Percentiles rank a stretch among this genome's conserved stretches.
Conservation (phyloP, 2,797 vertebrate species). For the Chiloscyllium punctatum region DNA sequence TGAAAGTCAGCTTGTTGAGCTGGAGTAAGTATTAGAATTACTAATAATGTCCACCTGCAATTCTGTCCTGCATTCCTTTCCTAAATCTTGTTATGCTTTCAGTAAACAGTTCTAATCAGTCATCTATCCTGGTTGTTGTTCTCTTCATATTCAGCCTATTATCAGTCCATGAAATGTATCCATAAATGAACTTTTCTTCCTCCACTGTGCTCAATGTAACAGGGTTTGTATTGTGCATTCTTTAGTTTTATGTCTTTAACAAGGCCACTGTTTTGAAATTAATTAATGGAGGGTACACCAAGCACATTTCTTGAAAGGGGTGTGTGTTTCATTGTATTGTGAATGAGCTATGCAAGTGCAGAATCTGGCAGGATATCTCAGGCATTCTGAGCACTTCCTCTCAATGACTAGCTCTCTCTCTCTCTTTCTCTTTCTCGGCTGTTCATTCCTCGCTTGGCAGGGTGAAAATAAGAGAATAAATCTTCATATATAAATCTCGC, state of each 20-base stretch:
- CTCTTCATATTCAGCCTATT: too few relatives aligned
- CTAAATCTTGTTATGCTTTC: background rate
- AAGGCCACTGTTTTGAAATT: background rate
- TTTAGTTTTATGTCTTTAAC: background rate
- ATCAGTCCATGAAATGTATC: background rate
- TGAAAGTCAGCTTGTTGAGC: too few relatives aligned
- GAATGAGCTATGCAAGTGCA: background rate
- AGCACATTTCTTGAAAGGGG: background rate
- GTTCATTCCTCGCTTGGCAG: background rate
- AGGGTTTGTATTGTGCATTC: background rate
- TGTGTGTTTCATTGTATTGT: background rate
- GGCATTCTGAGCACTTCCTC: background rate
- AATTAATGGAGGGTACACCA: background rate
- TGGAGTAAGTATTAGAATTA: background rate
- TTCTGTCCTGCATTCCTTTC: background rate
- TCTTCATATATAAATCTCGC: background rate
- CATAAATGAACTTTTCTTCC: background rate
- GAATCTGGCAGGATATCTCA: background rate
- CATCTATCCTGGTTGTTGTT: background rate
- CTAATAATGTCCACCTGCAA: background rate
- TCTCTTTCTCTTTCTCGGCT: background rate
- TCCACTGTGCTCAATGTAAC: background rate
- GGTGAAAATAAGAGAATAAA: background rate
- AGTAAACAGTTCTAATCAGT: background rate
- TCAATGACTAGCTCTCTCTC: background rate